These are phyloP conservation scores for Achatina immaculata DNA, from an alignment of 1,140 invertebrate genomes.

Conservation along the genomic window DNA sequence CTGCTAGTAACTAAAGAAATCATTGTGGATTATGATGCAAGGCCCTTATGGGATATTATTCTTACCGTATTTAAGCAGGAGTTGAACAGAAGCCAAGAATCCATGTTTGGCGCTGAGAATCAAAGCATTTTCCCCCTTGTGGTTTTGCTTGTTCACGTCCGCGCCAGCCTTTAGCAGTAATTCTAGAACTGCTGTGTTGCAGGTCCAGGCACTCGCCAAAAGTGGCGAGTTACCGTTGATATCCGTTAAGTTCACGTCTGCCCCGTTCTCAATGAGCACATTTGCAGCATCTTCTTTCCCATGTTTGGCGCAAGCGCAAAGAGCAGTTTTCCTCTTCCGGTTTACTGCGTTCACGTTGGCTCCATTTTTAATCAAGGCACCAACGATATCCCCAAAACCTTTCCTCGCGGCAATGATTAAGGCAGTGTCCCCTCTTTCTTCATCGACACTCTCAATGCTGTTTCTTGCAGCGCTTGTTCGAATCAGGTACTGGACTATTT, in stretches of 20 bases:
- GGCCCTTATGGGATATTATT: too few species aligned
- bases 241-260: slow-evolving; percentile 13
- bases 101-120: slow-evolving; percentile 12
- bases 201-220: not conserved
- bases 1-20: too few species aligned
- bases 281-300: not conserved
- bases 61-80: slow-evolving; percentile 14
- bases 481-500: slow-evolving; percentile 8
- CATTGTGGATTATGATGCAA: too few species aligned
- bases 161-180: not conserved
- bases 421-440: slow-evolving; percentile 9
- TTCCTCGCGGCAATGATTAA: slow-evolving; percentile 20
- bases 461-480: not conserved
- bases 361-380: not conserved
- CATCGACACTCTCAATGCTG: not conserved
- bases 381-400: not conserved
- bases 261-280: not conserved
- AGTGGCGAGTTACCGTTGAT: slow-evolving; percentile 18
- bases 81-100: not conserved
- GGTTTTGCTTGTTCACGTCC: slow-evolving; percentile 26
- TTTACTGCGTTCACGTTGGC: slow-evolving; percentile 17
- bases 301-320: not conserved
- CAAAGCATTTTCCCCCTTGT: slow-evolving; percentile 19
- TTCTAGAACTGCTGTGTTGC: not conserved
- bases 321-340: not conserved